phyloP scores from a whole-genome alignment of 2,797 vertebrate genomes.

The Tinamus major region DNA sequence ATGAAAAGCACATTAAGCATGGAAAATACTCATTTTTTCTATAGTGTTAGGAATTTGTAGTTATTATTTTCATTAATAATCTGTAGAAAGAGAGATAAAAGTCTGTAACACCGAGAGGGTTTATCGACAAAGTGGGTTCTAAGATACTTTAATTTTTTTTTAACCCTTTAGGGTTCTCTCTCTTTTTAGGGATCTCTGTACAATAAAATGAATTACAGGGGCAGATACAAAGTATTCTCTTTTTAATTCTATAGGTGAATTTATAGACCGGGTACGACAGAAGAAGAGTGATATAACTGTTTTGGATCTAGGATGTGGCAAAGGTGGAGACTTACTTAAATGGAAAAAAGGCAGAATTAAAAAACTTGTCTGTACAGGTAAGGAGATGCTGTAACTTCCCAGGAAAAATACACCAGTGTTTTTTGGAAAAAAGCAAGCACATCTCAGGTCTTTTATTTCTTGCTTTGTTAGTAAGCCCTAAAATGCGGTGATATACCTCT shows the following conservation, averaged over 20 bases:
- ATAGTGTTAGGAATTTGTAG: not conserved
- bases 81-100: not conserved
- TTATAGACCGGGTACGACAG: constrained; percentile 85
- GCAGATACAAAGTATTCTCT: not conserved
- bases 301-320: constrained; percentile 95
- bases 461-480: not conserved
- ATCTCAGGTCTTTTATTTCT: not conserved
- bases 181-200: not conserved
- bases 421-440: not conserved
- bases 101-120: not conserved
- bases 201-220: not conserved
- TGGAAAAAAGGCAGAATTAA: constrained; percentile 93
- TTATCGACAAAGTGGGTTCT: not conserved
- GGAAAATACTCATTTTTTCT: not conserved
- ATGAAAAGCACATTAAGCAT: not conserved
- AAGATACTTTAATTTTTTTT: not conserved
- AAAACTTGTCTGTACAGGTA: constrained; percentile 95
- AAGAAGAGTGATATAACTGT: constrained; percentile 84
- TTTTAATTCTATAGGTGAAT: constrained; percentile 80
- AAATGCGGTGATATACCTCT: not conserved
- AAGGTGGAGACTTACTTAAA: constrained; percentile 96
- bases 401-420: not conserved
- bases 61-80: not conserved
- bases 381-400: not conserved
- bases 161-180: not conserved